Conservation (phyloP, 2,113 vertebrate species). For the Diadophis punctatus region DNA sequence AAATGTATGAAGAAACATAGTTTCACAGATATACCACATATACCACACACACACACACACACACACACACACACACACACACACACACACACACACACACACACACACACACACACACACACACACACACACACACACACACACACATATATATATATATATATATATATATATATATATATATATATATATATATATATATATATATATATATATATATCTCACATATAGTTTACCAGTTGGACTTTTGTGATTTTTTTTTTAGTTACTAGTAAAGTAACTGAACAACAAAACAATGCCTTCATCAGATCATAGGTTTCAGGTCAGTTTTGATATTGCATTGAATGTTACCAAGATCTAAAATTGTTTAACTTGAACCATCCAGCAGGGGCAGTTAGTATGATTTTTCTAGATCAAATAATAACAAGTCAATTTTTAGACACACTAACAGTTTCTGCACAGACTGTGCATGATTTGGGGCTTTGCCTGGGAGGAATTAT, state of each 20-base stretch:
- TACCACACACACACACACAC: too few species aligned
- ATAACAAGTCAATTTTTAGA: not conserved
- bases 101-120: too few species aligned
- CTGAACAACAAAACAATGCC: not conserved
- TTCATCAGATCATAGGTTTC: conserved; percentile 4
- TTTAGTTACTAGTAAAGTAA: not conserved
- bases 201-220: too few species aligned
- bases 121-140: too few species aligned
- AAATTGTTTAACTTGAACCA: not conserved
- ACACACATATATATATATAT: too few species aligned
- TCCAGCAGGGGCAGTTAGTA: not conserved
- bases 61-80: too few species aligned
- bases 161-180: too few species aligned
- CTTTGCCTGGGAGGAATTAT: conserved; percentile 4
- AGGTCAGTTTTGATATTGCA: not conserved
- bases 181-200: too few species aligned
- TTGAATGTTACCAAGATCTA: conserved; percentile 16
- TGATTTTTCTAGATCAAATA: not conserved
- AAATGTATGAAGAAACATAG: not conserved
- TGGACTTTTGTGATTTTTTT: not conserved
- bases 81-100: too few species aligned
- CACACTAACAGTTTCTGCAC: not conserved
- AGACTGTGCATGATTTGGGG: conserved; percentile 4
- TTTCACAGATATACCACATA: too few species aligned
- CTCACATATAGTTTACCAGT: not conserved